Base-by-base conservation (phyloP, 2,113 vertebrate species). In the Ctenomys sociabilis region DNA sequence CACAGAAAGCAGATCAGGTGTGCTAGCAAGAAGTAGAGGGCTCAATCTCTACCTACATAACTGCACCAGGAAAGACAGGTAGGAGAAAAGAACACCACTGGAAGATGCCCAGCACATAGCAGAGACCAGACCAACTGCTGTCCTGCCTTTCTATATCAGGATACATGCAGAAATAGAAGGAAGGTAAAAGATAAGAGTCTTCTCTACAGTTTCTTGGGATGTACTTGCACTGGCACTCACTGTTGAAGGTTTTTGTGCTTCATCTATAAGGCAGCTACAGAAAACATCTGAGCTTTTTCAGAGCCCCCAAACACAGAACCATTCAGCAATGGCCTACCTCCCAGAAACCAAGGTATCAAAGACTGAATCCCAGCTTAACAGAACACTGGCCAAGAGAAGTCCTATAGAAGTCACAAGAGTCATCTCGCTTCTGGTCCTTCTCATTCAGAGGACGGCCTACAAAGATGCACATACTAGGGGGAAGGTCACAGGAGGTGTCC, bases 1-100 rank as follows among this genome's bases (percentile, higher is more conserved):
- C 66, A 68, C 61, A 54, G 81, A 82, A 85, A 26, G 49, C 32
- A 64, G 66, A 57, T 97, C 35, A 97, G 75, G 96, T 28, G 52
- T 0, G 85, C 17, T 61, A 54, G 87, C 16, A 11, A 95, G 52
- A 37, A 89, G 93, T 64, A 77, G 40, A 3, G 35, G 30, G 54
- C 40, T 45, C 54, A 83, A 22, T 10, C 1, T 5, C 73, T 10
- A 19, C 19, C 85, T n/a, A n/a, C 37, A 17, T 1, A 1, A 22
- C 90, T 40, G 30, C 3, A 4, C 83, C 52, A 5, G n/a, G 37
- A 54, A 0, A 17, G 13, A n/a, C 17, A 43, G 0, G 22, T 10
- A 1, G 13, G 26, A 21, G n/a, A 57, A 35, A 40, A 35, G 16
- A 5, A 4, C 0, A 1, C 19, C 59, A 7, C 35, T 11, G 78